Conservation (phyloP, 1,140 invertebrate species). For the Metaphire vulgaris region DNA sequence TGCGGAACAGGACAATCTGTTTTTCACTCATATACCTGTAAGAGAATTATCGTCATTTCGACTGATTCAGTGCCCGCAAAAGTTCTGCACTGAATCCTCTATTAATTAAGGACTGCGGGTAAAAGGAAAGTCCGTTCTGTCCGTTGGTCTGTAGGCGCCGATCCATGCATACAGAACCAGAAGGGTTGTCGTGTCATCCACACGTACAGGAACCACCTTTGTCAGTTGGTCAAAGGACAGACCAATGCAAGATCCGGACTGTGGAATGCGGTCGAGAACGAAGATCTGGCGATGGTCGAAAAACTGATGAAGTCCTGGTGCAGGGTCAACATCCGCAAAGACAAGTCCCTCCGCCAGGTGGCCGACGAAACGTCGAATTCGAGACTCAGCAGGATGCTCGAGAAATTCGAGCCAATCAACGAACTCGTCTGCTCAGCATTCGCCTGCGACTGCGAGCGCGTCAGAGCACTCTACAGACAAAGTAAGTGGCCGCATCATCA, state of each 20-base stretch:
- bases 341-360: conserved; percentile 25
- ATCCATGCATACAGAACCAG: conserved; percentile 32
- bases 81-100: too few species aligned
- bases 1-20: too few species aligned
- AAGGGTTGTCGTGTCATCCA: conserved; percentile 32
- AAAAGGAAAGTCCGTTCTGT: too few species aligned
- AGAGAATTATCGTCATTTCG: too few species aligned
- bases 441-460: conserved; percentile 22
- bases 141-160: conserved; percentile 23
- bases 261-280: conserved; percentile 30
- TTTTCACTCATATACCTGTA: too few species aligned
- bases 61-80: too few species aligned
- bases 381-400: conserved; percentile 22
- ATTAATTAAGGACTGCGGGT: too few species aligned
- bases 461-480: conserved; percentile 13
- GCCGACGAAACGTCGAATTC: conserved; percentile 31
- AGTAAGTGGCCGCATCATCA: conserved; percentile 11
- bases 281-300: conserved; percentile 28
- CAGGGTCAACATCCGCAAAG: conserved; percentile 24
- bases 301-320: conserved; percentile 30
- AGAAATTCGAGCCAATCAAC: conserved; percentile 20
- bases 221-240: conserved; percentile 30
- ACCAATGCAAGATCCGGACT: conserved; percentile 28
- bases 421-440: conserved; percentile 27
- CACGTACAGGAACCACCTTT: conserved; percentile 22